Base-by-base conservation (phyloP, 2,888 invertebrate species). In the Drosophila kuntzei region DNA sequence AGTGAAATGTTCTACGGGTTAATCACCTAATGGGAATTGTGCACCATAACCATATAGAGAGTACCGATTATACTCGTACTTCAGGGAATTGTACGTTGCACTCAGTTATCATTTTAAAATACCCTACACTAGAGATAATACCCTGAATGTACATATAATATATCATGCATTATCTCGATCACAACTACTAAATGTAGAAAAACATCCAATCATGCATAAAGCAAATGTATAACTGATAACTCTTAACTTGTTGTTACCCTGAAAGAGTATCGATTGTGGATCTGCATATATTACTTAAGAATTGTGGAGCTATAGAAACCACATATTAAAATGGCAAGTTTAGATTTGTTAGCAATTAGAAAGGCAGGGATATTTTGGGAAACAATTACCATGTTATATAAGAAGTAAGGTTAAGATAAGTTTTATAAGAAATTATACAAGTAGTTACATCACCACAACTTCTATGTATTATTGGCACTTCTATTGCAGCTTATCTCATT, bases 1-100 rank as follows among this genome's bases (percentile, higher is more conserved):
- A 54, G 71, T 55, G 22, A 39, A 55, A 75, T 60, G 63, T 55
- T 75, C 57, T 55, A 49, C 57, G 70, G 64, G 64, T 65, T 74
- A 74, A 65, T 65, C 75, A 74, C 54, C 75, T 44, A 64, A 61
- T 61, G 49, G 39, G 20, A 65, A 44, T 34, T 25, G 8, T 25
- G 9, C 20, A 18, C 3, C 22, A 22, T n/a, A n/a, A n/a, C n/a
- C 29, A 54, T 51, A 14, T n/a, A 34, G 34, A 34, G 34, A 27
- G 25, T 11, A 9, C 27, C 27, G 36, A 57, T 57, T 46, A 44
- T 36, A 14, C n/a, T 9, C 20, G 9, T 32, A 34, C 46, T 27
- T 25, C 9, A n/a, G 58, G 49, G 39, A 58, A 27, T 36, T 46
- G 44, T 18, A n/a, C 27, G 43, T 11, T 25, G 44, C 51, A 37